These are phyloP conservation scores for Leptinotarsa lineolata DNA, from an alignment of 1,140 invertebrate species.

Conservation along the genomic window DNA sequence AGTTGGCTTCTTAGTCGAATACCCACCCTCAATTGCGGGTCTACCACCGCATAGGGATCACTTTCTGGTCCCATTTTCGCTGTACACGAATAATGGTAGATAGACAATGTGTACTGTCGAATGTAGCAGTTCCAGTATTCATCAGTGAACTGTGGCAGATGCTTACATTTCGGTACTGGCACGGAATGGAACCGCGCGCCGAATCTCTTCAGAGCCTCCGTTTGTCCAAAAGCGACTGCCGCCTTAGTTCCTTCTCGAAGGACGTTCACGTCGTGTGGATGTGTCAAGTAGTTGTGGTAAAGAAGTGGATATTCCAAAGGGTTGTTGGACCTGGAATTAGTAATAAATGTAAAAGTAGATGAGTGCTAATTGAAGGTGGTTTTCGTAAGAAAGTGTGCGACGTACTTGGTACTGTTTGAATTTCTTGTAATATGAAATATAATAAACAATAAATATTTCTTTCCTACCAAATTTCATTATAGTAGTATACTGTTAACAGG, in stretches of 20 bases:
- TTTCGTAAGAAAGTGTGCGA: no score
- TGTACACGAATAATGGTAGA: conserved; percentile 83
- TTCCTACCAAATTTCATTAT: no score
- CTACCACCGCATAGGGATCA: conserved; percentile 82
- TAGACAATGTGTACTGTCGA: conserved; percentile 82
- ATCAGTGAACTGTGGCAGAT: conserved; percentile 74
- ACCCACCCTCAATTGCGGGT: conserved; percentile 72
- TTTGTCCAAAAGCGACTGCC: conserved; percentile 77
- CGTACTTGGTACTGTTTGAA: no score
- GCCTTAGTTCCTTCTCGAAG: conserved; percentile 84
- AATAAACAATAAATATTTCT: no score
- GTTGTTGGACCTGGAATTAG: conserved; percentile 64
- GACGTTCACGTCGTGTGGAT: conserved; percentile 78
- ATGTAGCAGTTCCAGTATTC: conserved; percentile 83
- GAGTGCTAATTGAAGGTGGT: no score
- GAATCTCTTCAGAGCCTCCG: conserved; percentile 72
- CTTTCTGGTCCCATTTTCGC: conserved; percentile 81
- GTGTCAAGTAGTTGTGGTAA: conserved; percentile 86
- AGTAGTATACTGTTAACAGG: no score
- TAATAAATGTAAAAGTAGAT: no score
- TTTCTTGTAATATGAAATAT: no score
- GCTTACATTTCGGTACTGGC: conserved; percentile 78
- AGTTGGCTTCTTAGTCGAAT: no score
- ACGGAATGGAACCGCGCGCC: conserved; percentile 74
- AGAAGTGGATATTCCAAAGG: conserved; percentile 84